Conservation (phyloP, 2,888 invertebrate genomes). For the Chloroclysta siterata region DNA sequence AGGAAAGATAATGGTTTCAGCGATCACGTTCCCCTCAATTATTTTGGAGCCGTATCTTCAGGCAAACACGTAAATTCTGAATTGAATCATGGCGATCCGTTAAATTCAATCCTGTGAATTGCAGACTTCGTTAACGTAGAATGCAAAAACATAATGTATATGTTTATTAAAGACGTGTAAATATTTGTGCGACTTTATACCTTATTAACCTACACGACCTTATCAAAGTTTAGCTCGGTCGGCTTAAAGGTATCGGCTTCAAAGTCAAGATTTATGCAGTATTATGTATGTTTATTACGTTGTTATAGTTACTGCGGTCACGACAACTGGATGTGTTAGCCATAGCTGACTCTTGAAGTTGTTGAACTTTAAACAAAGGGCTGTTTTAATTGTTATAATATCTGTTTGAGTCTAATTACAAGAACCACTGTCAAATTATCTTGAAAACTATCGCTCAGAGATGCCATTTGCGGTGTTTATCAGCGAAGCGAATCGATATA, state of each 20-base stretch:
- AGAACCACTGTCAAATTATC: slow-evolving; percentile 23
- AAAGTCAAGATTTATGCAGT: slow-evolving; percentile 16
- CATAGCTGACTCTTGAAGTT: slow-evolving; percentile 15
- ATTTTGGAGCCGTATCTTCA: slow-evolving; percentile 30
- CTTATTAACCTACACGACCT: slow-evolving; percentile 18
- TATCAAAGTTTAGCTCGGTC: background rate
- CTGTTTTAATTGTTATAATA: slow-evolving; percentile 13
- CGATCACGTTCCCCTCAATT: slow-evolving; percentile 37
- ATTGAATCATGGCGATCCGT: slow-evolving; percentile 13
- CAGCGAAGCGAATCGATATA: slow-evolving; percentile 43
- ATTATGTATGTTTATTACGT: background rate
- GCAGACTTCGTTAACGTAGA: slow-evolving; percentile 16
- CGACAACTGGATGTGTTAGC: slow-evolving; percentile 6
- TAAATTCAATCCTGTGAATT: slow-evolving; percentile 20
- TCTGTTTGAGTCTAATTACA: slow-evolving; percentile 7
- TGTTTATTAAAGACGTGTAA: slow-evolving; percentile 11
- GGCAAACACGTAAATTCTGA: slow-evolving; percentile 20
- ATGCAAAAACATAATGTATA: background rate
- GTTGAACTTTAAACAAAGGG: slow-evolving; percentile 20
- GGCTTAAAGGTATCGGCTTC: background rate
- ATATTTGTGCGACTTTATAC: slow-evolving; percentile 4
- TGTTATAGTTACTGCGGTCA: slow-evolving; percentile 1
- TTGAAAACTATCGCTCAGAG: slow-evolving; percentile 18
- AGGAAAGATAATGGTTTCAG: slow-evolving; percentile 36
- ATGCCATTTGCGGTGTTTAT: slow-evolving; percentile 37